phyloP scores from a whole-genome alignment of 2,797 vertebrate species.

The Pelochelys cantorii region DNA sequence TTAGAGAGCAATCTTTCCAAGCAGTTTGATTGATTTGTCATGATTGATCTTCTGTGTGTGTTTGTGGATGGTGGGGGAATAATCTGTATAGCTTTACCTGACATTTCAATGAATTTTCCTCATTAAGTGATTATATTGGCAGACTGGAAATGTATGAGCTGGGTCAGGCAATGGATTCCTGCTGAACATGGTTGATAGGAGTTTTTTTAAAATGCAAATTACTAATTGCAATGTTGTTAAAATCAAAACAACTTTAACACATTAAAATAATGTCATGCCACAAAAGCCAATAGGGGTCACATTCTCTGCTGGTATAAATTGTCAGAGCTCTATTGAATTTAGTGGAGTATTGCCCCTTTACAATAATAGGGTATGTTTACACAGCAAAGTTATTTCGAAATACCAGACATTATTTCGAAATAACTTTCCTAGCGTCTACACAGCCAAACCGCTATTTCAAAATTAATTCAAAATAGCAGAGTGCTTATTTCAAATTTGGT shows the following conservation, averaged over 20 bases:
- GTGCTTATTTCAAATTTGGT: no score
- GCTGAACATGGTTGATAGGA: not conserved
- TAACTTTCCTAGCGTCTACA: no score
- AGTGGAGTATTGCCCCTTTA: rapidly evolving
- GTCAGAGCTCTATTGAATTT: not conserved
- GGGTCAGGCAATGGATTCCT: constrained; percentile 25
- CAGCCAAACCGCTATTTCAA: no score
- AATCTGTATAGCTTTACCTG: constrained; percentile 23
- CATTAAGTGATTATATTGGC: constrained; percentile 58
- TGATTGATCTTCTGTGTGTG: constrained; percentile 48
- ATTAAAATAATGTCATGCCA: rapidly evolving
- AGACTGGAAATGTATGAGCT: constrained; percentile 23
- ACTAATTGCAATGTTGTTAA: not conserved
- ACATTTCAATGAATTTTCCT: constrained; percentile 56
- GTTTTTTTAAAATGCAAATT: constrained; percentile 11
- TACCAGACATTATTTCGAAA: no score
- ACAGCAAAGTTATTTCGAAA: no score
- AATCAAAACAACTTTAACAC: not conserved
- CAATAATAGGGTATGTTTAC: not conserved
- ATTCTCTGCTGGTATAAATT: not conserved
- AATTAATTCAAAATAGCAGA: no score
- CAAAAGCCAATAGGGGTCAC: not conserved
- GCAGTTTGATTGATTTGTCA: constrained; percentile 55
- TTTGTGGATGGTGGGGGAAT: not conserved
- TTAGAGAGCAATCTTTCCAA: constrained; percentile 51